Evolutionary conservation across 2,113 vertebrate species (phyloP), one percentile per base, ranked within the genome.

Genomic region (Ceratotherium simum): DNA sequence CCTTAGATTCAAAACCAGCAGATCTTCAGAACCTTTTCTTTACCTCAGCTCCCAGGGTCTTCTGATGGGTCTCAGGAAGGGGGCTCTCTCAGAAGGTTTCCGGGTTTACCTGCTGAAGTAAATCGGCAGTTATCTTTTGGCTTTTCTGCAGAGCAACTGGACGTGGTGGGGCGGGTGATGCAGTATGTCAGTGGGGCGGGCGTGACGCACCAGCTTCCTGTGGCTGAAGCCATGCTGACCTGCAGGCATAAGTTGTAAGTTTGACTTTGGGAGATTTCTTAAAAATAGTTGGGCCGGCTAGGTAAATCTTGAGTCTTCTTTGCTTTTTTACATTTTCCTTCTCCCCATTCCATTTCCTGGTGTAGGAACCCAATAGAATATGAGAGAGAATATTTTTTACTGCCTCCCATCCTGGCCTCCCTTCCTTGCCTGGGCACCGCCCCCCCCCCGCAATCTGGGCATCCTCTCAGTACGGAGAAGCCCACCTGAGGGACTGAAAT

Each of bases 141-240:
- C 72, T 96, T 92, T 54, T 91, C 96, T 86, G 2, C 98, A 99
- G 99, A 99, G 72, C 97, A 99, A 75, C 84, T 99, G 97, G 99
- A 99, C 0, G 99, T 99, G 6, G 99, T 99, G 0, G 99, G 99
- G 3, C 99, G 99, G 11, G 99, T 99, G 95, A 95, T 98, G 95
- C 99, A 99, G 95, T 99, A 99, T 70, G 99, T 99, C 83, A 98
- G 86, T 3, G 99, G 99, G 4, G 99, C 99, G 0, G 98, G 98
- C 0, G 98, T 99, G 23, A 99, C 99, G 0, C 99, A 99, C 98
- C 99, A 99, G 98, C 98, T 99, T 60, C 99, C 99, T 0, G 99
- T 99, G 69, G 99, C 99, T 0, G 99, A 99, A 94, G 99, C 99
- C 97, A 99, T 99, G 99, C 98, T 99, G 81, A 99, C 99, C 97